Percentiles rank a stretch among this genome's conserved stretches.
Conservation (phyloP, 2,113 vertebrate species). For the Paramisgurnus dabryanus region DNA sequence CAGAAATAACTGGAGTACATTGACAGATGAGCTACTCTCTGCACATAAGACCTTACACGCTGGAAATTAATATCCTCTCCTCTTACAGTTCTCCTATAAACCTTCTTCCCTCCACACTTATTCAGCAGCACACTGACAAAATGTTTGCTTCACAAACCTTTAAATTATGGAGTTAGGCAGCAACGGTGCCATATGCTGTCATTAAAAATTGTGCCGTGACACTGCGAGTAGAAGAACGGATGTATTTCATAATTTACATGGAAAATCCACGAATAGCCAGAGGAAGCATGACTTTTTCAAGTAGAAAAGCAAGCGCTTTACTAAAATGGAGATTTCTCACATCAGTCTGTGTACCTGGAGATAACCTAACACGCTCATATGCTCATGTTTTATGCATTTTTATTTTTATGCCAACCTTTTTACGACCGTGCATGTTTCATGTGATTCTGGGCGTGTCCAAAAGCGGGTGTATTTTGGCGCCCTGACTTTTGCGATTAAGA, state of each 20-base stretch:
- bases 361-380: background rate
- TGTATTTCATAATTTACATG: constrained; percentile 27
- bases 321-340: constrained; percentile 19
- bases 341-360: background rate
- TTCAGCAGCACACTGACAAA: constrained; percentile 30
- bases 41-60: constrained; percentile 20
- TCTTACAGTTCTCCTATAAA: constrained; percentile 17
- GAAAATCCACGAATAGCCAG: constrained; percentile 21
- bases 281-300: background rate
- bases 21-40: constrained; percentile 35
- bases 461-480: background rate
- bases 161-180: constrained; percentile 31
- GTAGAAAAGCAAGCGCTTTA: background rate
- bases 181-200: constrained; percentile 32
- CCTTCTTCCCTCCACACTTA: constrained; percentile 25
- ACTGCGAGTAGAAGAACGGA: constrained; percentile 20
- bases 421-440: background rate
- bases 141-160: constrained; percentile 38
- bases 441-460: background rate
- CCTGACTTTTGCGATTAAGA: constrained; percentile 1
- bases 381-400: background rate
- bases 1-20: constrained; percentile 36
- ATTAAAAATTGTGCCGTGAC: constrained; percentile 32
- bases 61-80: constrained; percentile 30
- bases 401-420: background rate